Evolutionary conservation across 1,140 invertebrate genomes (phyloP), one percentile per base, ranked within the genome.

Genomic region (Cephus cinctus): DNA sequence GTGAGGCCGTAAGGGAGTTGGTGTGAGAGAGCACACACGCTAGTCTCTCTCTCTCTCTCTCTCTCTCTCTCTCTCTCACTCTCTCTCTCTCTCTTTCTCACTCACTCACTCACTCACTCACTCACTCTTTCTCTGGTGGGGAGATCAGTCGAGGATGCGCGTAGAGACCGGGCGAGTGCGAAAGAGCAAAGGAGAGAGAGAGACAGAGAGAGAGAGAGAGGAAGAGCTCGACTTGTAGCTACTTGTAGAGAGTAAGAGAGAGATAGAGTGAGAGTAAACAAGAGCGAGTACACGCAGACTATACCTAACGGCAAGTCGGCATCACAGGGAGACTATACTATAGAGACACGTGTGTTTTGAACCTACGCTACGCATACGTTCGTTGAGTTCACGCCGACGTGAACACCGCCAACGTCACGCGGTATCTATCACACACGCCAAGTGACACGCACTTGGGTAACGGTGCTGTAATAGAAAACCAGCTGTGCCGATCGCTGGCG

Each of bases 291-390:
- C 42, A 44, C 42, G 42, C 42, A 21, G 42, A 30, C 5, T 32
- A 32, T 44, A 44, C 19, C 25, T 30, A 34, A 19, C 30, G 19
- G 42, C 35, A 44, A 11, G 21, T 16, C 35, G 35, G 42, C 42
- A 21, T 34, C 30, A 16, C 18, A 32, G 1, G 42, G 42, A 3
- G 9, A n/a, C n/a, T 50, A 25, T 51, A n/a, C n/a, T n/a, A n/a
- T n/a, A n/a, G n/a, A n/a, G n/a, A n/a, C n/a, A n/a, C n/a, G n/a
- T n/a, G n/a, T n/a, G n/a, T n/a, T n/a, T n/a, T n/a, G n/a, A 58
- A 61, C 50, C 52, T 63, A 66, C 63, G 63, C 49, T 65, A 65
- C 52, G 64, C 61, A 56, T 65, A 60, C 54, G 52, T 38, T 43
- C 44, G 49, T 63, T 58, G 55, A 52, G 57, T 54, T 38, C 21